These are phyloP conservation scores for Lophius piscatorius DNA, from an alignment of 2,113 vertebrate genomes.

Conservation along the genomic window DNA sequence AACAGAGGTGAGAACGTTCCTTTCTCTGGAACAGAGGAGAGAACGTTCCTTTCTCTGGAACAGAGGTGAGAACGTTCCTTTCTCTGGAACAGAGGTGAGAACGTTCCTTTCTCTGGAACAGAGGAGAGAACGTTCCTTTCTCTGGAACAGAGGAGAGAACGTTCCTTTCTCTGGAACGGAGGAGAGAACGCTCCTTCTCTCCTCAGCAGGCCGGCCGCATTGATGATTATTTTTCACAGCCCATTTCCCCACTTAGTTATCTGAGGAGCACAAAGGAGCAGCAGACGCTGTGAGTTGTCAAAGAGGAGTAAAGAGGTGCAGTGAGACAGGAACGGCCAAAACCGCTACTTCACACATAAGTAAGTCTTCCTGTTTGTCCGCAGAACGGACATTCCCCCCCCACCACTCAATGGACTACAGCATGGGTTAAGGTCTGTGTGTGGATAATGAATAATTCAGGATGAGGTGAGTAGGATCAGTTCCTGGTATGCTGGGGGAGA, in stretches of 20 bases:
- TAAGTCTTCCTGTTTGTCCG: constrained; percentile 59
- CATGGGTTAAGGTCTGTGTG: constrained; percentile 55
- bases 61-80: no score
- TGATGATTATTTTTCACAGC: constrained; percentile 80
- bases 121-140: no score
- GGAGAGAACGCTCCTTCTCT: constrained; percentile 56
- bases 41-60: no score
- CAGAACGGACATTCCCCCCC: constrained; percentile 54
- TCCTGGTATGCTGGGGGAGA: constrained; percentile 63
- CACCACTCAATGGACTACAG: constrained; percentile 65
- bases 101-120: no score
- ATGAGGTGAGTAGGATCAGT: constrained; percentile 67
- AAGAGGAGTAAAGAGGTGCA: constrained; percentile 64
- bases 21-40: no score
- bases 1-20: no score
- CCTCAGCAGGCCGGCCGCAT: constrained; percentile 73
- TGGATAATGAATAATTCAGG: constrained; percentile 77
- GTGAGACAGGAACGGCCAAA: constrained; percentile 56
- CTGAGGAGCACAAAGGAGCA: constrained; percentile 74
- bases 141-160: no score
- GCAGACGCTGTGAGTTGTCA: constrained; percentile 77
- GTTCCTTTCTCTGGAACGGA: constrained; percentile 47
- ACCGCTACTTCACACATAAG: constrained; percentile 40
- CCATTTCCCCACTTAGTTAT: constrained; percentile 80
- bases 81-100: no score